Percentiles rank a stretch among this genome's conserved stretches.
Evolutionary conservation across 1,140 invertebrate genomes (phyloP).

Genomic region (Pectinophora gossypiella): DNA sequence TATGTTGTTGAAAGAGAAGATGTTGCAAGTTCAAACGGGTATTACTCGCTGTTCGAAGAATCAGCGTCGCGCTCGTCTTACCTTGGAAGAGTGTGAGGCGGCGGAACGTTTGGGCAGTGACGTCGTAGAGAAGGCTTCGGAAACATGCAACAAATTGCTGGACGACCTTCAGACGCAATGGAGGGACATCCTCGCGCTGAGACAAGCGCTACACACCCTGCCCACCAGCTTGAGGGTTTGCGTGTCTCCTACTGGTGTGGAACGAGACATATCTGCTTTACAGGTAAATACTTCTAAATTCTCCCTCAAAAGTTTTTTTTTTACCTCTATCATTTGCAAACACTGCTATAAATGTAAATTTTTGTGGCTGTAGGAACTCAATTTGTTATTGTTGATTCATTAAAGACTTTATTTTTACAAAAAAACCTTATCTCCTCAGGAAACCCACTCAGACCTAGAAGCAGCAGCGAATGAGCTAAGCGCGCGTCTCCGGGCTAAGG

Average conservation of each 20-base stretch:
- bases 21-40: slow-evolving; percentile 82
- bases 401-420: no score
- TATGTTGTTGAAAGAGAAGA: slow-evolving; percentile 80
- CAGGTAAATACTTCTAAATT: slow-evolving; percentile 54
- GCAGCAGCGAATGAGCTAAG: slow-evolving; percentile 80
- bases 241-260: slow-evolving; percentile 83
- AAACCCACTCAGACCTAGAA: slow-evolving; percentile 82
- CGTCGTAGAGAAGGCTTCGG: slow-evolving; percentile 80
- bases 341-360: no score
- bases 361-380: no score
- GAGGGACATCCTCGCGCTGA: slow-evolving; percentile 84
- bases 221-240: slow-evolving; percentile 83
- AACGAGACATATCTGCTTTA: slow-evolving; percentile 83
- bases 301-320: no score
- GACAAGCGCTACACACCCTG: slow-evolving; percentile 84
- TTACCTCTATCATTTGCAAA: no score
- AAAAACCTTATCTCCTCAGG: slow-evolving; percentile 70
- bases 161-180: slow-evolving; percentile 81
- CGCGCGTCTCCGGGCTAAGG: slow-evolving; percentile 78
- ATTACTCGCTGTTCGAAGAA: slow-evolving; percentile 79
- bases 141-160: slow-evolving; percentile 79
- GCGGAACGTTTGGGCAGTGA: slow-evolving; percentile 83
- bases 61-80: slow-evolving; percentile 78
- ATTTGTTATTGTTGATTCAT: no score
- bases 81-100: slow-evolving; percentile 82